Evolutionary conservation across 2,888 invertebrate species (phyloP), one percentile per base, ranked within the genome.

Genomic region (Flabesymbios commensalis): DNA sequence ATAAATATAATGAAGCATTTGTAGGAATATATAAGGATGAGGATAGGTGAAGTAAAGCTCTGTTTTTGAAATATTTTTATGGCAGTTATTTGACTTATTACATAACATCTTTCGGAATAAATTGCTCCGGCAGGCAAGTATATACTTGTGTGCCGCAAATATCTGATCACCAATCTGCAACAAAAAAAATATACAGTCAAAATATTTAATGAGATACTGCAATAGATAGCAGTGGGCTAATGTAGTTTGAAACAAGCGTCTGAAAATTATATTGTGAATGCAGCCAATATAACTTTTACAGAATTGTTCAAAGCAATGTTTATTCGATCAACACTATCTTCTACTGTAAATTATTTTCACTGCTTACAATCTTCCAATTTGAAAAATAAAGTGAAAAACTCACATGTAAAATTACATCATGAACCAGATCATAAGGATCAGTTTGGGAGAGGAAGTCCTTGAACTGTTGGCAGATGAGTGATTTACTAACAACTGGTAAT

Each of bases 81-180:
- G n/a, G n/a, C n/a, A n/a, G n/a, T n/a, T n/a, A 26, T 58, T 57
- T 5, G 26, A 42, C 4, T 59, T 54, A 2, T 65, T 57, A 14
- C 56, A 59, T 17, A 77, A 63, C 10, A 75, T 61, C 56, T 75
- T 74, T 33, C 71, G 85, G 5, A 92, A 85, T 24, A 86, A 86
- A 5, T 88, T 86, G 62, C 89, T 88, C 66, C 87, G 85, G 0
- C 86, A 86, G 0, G 88, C 87, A 0, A 93, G 78, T 54, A 93
- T 87, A 78, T 87, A 91, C 69, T 87, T 87, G 80, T 93, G 93
- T 0, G 89, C 90, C 0, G 89, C 87, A 82, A 88, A 90, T 2
- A 78, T 78, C 69, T 86, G 86, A 56, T 84, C 79, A 31, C 87
- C 88, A 33, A 89, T 84, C 88, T 88, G 72, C n/a, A 56, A 55